These are phyloP conservation scores for Philantomba maxwellii DNA, from an alignment of 2,113 vertebrate genomes.

Conservation along the genomic window DNA sequence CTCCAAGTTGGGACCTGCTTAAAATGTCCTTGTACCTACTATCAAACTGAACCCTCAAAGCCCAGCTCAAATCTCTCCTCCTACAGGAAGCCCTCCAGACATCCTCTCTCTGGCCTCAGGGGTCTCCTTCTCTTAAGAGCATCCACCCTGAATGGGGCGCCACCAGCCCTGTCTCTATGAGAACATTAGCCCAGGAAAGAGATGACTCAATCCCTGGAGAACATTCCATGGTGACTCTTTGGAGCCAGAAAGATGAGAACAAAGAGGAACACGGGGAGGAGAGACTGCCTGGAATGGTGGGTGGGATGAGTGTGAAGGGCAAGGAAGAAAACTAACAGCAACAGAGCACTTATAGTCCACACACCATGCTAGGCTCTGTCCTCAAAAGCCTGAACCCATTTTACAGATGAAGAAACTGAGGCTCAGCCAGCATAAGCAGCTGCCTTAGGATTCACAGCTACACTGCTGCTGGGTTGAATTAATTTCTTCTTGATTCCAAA, in stretches of 20 bases:
- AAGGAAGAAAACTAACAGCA: fast-evolving
- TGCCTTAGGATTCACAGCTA: background rate
- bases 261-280: background rate
- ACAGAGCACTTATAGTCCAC: fast-evolving
- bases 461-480: fast-evolving
- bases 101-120: background rate
- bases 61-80: background rate
- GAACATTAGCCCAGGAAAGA: background rate
- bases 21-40: background rate
- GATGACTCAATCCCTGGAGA: background rate
- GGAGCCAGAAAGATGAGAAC: background rate
- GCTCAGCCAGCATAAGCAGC: fast-evolving
- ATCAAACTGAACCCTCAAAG: background rate
- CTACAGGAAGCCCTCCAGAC: no score
- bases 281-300: background rate
- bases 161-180: fast-evolving
- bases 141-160: fast-evolving
- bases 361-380: no score
- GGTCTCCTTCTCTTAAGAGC: background rate
- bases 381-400: background rate
- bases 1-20: background rate
- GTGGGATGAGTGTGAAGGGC: background rate
- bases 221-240: fast-evolving
- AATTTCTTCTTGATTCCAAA: background rate
- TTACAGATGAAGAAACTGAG: background rate